Evolutionary conservation across 2,888 invertebrate genomes (phyloP), one percentile per base, ranked within the genome.

Genomic region (Mantis religiosa): DNA sequence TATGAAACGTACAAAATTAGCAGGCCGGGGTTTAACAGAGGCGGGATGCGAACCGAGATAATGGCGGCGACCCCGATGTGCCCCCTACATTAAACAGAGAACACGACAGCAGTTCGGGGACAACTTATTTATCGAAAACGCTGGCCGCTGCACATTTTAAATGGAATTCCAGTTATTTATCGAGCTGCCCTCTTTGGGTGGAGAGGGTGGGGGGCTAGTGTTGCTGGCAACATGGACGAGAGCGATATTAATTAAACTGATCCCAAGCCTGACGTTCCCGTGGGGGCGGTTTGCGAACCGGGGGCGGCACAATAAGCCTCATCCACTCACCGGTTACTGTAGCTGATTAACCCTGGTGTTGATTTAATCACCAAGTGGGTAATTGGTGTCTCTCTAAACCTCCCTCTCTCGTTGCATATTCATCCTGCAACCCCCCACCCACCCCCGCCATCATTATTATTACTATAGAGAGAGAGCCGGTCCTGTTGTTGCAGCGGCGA

Each of bases 271-370:
- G 86, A 86, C 86, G 85, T 34, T 88, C 90, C 88, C 89, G 82
- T 54, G 90, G 89, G 90, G 90, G 88, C 89, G 89, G 89, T 89
- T 89, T 87, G 89, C 83, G 88, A 81, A 87, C 83, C 82, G 82
- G 82, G 87, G 85, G 85, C 41, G 85, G 41, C 85, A 85, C 85
- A 82, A 87, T 87, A 87, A 82, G 34, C 87, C 86, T 47, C 88
- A 28, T 85, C 82, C 87, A 28, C 82, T 71, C 87, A 83, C 87
- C 84, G 84, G 82, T 71, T 85, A 83, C 89, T 88, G 84, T 85
- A 87, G 90, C 91, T 91, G 91, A 91, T 91, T 91, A 91, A 90
- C 90, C 90, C 90, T 89, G 90, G 91, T 91, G 91, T 91, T 91
- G 91, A 91, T 91, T 91, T 91, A 91, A 91, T 91, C 90, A 90